Evolutionary conservation across 2,888 invertebrate species (phyloP).

Genomic region (Morpho deidamia): DNA sequence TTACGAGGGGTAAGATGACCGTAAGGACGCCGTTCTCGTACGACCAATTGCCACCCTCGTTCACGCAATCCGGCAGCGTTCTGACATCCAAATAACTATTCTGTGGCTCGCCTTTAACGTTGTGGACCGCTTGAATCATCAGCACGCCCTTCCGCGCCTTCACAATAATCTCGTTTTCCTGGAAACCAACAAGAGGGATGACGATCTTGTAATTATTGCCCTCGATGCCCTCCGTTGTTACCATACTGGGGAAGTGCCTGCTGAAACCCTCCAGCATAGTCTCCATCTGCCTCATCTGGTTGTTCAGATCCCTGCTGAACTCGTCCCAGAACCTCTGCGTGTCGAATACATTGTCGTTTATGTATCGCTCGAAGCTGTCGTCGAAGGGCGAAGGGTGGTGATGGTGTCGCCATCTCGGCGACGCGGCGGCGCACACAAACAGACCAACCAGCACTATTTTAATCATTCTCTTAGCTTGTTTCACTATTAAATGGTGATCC

Average conservation of each 20-base stretch:
- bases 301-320: slow-evolving; percentile 30
- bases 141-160: slow-evolving; percentile 53
- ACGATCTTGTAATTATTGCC: slow-evolving; percentile 50
- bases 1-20: slow-evolving; percentile 6
- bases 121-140: slow-evolving; percentile 55
- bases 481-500: slow-evolving; percentile 8
- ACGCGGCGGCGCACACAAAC: slow-evolving; percentile 44
- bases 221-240: slow-evolving; percentile 33
- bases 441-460: slow-evolving; percentile 37
- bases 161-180: slow-evolving; percentile 56
- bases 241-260: slow-evolving; percentile 38
- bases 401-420: slow-evolving; percentile 34
- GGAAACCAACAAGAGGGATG: slow-evolving; percentile 43
- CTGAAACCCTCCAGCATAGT: slow-evolving; percentile 40
- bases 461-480: slow-evolving; percentile 35
- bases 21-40: slow-evolving; percentile 7
- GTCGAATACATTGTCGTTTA: slow-evolving; percentile 45
- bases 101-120: slow-evolving; percentile 11
- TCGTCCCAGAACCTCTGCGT: slow-evolving; percentile 47
- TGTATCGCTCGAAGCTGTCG: slow-evolving; percentile 31
- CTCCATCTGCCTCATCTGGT: slow-evolving; percentile 45
- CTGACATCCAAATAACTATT: slow-evolving; percentile 11
- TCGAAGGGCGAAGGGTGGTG: slow-evolving; percentile 20
- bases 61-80: slow-evolving; percentile 7
- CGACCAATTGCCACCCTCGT: slow-evolving; percentile 11